phyloP scores from a whole-genome alignment of 1,140 invertebrate genomes.

The Teleopsis dalmanni region DNA sequence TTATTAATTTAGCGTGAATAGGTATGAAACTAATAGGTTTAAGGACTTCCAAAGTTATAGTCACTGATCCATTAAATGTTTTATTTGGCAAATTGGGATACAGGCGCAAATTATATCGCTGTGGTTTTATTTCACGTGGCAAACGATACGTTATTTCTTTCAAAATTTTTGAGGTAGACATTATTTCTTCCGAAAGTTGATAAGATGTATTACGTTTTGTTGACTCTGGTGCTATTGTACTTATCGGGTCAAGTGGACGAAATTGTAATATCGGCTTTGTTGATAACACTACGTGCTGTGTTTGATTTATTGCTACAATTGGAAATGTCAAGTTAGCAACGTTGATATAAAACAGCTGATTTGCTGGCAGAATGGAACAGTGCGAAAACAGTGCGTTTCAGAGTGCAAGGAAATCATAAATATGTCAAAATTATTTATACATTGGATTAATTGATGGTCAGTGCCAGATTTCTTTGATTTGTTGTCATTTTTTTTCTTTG shows the following conservation, averaged over 20 bases:
- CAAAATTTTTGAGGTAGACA: slow-evolving; percentile 26
- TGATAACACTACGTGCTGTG: slow-evolving; percentile 28
- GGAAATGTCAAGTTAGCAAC: no score
- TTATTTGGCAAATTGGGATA: slow-evolving; percentile 63
- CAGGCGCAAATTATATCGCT: slow-evolving; percentile 67
- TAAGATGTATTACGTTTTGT: background rate
- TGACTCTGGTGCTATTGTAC: background rate
- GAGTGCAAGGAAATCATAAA: no score
- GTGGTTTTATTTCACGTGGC: slow-evolving; percentile 57
- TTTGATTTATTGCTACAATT: no score
- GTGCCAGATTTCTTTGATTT: no score
- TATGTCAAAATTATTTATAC: no score
- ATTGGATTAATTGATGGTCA: no score
- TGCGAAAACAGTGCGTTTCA: no score
- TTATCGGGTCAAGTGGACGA: background rate
- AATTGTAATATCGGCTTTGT: slow-evolving; percentile 33
- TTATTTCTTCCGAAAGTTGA: slow-evolving; percentile 14
- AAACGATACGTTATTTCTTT: slow-evolving; percentile 52
- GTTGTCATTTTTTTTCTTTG: no score
- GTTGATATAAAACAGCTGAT: no score
- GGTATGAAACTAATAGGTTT: slow-evolving; percentile 55
- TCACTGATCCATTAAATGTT: slow-evolving; percentile 63
- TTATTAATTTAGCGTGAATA: slow-evolving; percentile 58
- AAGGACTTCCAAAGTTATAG: slow-evolving; percentile 58
- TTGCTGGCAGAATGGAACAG: no score